Percentiles rank a stretch among this genome's conserved stretches.
phyloP scores from a whole-genome alignment of 2,113 vertebrate genomes.

The Penelope pileata region DNA sequence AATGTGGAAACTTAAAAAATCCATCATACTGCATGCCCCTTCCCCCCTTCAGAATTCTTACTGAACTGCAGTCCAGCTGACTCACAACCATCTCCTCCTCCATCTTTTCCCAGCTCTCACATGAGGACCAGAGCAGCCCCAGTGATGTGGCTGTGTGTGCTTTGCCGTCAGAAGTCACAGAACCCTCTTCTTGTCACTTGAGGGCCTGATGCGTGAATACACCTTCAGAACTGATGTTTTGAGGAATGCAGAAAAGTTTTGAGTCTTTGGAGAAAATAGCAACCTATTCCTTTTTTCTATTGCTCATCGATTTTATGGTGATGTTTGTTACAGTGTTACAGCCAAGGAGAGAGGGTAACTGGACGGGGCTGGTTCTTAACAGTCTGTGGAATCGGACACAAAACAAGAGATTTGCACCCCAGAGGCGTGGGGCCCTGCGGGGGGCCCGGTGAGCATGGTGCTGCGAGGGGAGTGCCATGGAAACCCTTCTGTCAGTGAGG shows the following conservation, averaged over 20 bases:
- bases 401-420: not conserved
- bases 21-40: not conserved
- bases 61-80: not conserved
- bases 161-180: not conserved
- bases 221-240: not conserved
- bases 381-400: not conserved
- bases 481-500: too few relatives aligned
- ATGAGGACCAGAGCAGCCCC: not conserved
- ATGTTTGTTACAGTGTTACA: too few relatives aligned
- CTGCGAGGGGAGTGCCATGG: too few relatives aligned
- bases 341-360: not conserved
- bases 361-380: not conserved
- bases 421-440: too few relatives aligned
- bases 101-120: not conserved
- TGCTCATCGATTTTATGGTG: not conserved
- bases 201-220: not conserved
- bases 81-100: not conserved
- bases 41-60: not conserved
- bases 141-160: not conserved
- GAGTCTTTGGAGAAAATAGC: not conserved
- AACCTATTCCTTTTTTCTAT: not conserved
- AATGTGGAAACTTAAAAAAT: not conserved
- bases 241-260: not conserved
- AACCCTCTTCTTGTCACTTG: not conserved
- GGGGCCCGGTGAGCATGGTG: rapidly evolving